Base-by-base conservation (phyloP, 2,888 invertebrate species). In the Nymphalis polychloros region DNA sequence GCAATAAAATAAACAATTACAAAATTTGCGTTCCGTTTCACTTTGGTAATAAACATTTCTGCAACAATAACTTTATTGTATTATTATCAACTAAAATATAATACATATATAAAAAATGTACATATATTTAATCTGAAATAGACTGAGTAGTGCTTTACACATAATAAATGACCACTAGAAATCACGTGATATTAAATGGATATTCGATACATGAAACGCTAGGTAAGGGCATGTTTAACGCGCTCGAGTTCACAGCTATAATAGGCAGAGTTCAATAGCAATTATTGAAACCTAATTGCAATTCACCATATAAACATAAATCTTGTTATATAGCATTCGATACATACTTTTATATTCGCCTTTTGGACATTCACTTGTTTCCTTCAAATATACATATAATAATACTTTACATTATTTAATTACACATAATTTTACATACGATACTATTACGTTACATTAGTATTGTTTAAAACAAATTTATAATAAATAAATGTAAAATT, bases 281-380 rank as follows among this genome's bases (percentile, higher is more conserved):
- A 71, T 64, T 70, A 70, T 69, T 70, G 46, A 71, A 60, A 72
- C 67, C 67, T 73, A 72, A 73, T 73, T 71, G 65, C 71, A 64
- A 71, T 73, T 69, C 65, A 55, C 59, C 57, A 71, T 59, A 71
- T 67, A 59, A 27, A 48, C 59, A 31, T n/a, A 35, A 48, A 47
- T 13, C 66, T 48, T 8, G 48, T 35, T 55, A 31, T 23, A 23
- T 17, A 31, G 53, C 27, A n/a, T 41, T 41, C 53, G 2, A 31
- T 31, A 16, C 8, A 55, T 31, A n/a, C 17, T 31, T 53, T 53
- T 6, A 31, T 16, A 10, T 23, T 52, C 27, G 27, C 27, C 27
- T 20, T 23, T 52, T 52, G 2, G 20, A 31, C 53, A 17, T n/a
- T 27, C 27, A 50, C 19, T 50, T 50, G 50, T 19, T 17, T 27